Evolutionary conservation across 2,888 invertebrate genomes (phyloP).

Genomic region (Terebella lapidaria): DNA sequence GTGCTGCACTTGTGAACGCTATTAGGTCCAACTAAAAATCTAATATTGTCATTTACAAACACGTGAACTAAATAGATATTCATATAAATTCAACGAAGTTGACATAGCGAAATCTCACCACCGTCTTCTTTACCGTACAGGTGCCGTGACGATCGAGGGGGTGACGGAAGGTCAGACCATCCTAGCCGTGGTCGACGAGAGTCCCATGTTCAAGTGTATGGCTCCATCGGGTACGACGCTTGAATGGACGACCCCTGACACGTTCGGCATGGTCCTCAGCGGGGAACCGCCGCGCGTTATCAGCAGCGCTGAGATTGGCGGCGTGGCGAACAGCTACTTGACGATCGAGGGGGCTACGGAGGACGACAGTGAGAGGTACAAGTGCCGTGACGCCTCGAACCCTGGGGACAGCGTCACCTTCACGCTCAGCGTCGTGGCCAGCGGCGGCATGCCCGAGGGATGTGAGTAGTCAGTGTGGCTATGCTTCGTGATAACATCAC

Average conservation of each 20-base stretch:
- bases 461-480: background rate
- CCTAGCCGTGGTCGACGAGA: conserved; percentile 8
- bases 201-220: background rate
- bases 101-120: too few relatives aligned
- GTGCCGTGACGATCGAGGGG: too few relatives aligned
- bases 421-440: background rate
- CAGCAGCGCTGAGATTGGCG: background rate
- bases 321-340: background rate
- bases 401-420: background rate
- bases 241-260: conserved; percentile 1
- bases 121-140: too few relatives aligned
- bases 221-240: conserved; percentile 5
- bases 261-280: background rate
- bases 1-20: too few relatives aligned
- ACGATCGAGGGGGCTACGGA: background rate
- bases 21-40: too few relatives aligned
- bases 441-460: background rate
- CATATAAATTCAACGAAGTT: too few relatives aligned
- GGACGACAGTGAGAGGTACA: background rate
- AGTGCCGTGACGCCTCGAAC: background rate
- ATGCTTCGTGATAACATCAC: background rate
- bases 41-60: too few relatives aligned
- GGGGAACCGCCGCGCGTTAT: background rate
- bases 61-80: too few relatives aligned
- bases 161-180: too few relatives aligned